Evolutionary conservation across 2,888 invertebrate species (phyloP).

Genomic region (Latrodectus hesperus): DNA sequence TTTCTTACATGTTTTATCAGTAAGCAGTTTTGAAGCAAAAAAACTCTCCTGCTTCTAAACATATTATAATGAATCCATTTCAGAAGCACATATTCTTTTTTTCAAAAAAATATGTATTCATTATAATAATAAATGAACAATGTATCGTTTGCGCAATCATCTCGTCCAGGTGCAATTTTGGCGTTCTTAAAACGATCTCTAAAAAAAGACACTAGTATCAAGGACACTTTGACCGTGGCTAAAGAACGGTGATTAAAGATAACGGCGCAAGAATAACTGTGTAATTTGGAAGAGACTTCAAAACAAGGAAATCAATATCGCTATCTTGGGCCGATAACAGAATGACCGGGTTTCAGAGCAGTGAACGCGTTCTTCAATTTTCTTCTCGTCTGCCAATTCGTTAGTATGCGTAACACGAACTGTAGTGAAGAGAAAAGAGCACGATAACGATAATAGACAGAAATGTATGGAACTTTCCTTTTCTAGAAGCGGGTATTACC

Average conservation of each 20-base stretch:
- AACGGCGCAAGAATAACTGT: not conserved
- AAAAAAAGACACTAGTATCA: conserved; percentile 47
- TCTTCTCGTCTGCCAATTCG: not conserved
- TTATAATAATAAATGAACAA: not conserved
- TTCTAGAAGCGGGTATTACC: conserved; percentile 10
- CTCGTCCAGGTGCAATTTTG: no score
- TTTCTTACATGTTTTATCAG: no score
- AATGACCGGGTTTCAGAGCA: conserved; percentile 36
- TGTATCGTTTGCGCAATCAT: not conserved
- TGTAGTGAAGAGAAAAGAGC: not conserved
- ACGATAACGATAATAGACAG: not conserved
- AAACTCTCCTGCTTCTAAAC: conserved; percentile 16
- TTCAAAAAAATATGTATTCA: not conserved
- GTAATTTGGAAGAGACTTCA: not conserved
- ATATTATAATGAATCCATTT: not conserved
- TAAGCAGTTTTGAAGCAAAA: not conserved
- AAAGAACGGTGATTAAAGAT: not conserved
- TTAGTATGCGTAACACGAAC: conserved; percentile 8
- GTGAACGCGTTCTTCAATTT: conserved; percentile 16
- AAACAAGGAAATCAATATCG: conserved; percentile 37
- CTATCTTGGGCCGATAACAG: conserved; percentile 33
- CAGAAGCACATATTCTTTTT: not conserved
- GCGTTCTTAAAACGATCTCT: conserved; percentile 2
- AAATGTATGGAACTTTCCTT: conserved; percentile 37
- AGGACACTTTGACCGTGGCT: conserved; percentile 36